A percentile compares a stretch with the other conserved stretches of the same genome.
Evolutionary conservation across 1,140 invertebrate genomes (phyloP).

Genomic region (Charaxes varanes): DNA sequence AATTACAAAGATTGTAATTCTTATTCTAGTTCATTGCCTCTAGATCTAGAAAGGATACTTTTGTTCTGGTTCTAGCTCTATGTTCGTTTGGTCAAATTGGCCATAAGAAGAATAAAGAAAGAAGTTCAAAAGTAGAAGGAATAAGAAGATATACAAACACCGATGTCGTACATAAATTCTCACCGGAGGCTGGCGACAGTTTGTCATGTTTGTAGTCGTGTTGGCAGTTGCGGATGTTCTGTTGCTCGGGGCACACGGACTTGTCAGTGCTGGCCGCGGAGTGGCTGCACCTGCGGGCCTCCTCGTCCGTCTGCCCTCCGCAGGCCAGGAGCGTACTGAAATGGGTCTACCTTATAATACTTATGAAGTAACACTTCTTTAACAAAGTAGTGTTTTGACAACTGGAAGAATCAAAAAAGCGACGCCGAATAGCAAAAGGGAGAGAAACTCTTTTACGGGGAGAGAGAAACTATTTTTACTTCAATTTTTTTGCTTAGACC

Average conservation of each 20-base stretch:
- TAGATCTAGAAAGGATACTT: too few species aligned
- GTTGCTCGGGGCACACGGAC: constrained; percentile 77
- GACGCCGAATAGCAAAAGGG: too few species aligned
- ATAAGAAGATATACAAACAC: constrained; percentile 14
- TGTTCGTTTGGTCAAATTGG: too few species aligned
- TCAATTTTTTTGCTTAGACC: too few species aligned
- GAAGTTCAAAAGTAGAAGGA: too few species aligned
- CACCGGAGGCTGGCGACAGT: constrained; percentile 61
- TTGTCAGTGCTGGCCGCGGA: constrained; percentile 74
- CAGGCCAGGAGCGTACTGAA: constrained; percentile 34
- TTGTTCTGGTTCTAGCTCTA: too few species aligned
- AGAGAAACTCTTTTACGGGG: too few species aligned
- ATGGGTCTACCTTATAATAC: background rate
- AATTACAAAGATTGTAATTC: too few species aligned
- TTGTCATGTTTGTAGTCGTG: constrained; percentile 76
- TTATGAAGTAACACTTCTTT: background rate
- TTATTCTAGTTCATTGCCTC: too few species aligned
- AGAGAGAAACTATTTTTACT: too few species aligned
- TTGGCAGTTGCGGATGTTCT: constrained; percentile 80
- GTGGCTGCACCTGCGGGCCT: constrained; percentile 61
- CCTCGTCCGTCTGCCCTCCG: constrained; percentile 43
- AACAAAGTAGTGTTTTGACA: too few species aligned
- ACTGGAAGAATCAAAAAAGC: too few species aligned
- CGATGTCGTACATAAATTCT: constrained; percentile 29
- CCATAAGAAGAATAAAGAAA: constrained; percentile 7